phyloP scores from a whole-genome alignment of 1,140 invertebrate genomes.

The Brachystomella parvula region DNA sequence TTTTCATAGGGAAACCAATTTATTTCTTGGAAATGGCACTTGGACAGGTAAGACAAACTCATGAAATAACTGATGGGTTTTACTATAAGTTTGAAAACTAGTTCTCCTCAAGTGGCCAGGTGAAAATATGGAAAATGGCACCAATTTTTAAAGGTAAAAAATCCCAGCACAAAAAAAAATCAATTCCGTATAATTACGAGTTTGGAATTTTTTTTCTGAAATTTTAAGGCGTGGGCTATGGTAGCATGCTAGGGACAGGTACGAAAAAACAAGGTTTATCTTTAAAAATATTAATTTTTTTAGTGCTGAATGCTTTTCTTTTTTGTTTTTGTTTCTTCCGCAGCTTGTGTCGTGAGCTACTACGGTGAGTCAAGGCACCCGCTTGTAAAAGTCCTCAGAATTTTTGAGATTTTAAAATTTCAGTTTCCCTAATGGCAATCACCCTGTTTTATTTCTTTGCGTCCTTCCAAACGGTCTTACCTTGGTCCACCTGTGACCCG shows the following conservation, averaged over 20 bases:
- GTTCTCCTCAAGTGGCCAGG: conserved; percentile 43
- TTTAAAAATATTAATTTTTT: too few species aligned
- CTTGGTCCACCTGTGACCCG: conserved; percentile 41
- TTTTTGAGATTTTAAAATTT: neutral
- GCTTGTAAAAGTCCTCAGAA: neutral
- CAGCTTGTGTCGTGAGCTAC: conserved; percentile 41
- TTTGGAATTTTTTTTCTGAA: neutral
- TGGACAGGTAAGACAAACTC: conserved; percentile 42
- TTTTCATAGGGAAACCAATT: conserved; percentile 24
- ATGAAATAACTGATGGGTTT: neutral
- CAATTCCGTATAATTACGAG: neutral
- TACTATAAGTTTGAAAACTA: neutral
- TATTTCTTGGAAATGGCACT: conserved; percentile 44
- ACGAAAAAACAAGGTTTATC: too few species aligned
- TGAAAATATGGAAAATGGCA: conserved; percentile 43
- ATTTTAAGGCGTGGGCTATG: conserved; percentile 44
- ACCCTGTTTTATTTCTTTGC: conserved; percentile 18
- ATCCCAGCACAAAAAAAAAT: neutral
- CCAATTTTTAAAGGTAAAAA: conserved; percentile 42
- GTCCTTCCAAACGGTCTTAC: conserved; percentile 29
- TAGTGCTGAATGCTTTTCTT: too few species aligned
- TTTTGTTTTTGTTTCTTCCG: too few species aligned
- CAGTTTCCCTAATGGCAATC: conserved; percentile 41
- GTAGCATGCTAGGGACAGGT: conserved; percentile 41
- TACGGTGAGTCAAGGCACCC: conserved; percentile 36